Conservation (phyloP, 2,888 invertebrate species). For the Caenorhabditis japonica region DNA sequence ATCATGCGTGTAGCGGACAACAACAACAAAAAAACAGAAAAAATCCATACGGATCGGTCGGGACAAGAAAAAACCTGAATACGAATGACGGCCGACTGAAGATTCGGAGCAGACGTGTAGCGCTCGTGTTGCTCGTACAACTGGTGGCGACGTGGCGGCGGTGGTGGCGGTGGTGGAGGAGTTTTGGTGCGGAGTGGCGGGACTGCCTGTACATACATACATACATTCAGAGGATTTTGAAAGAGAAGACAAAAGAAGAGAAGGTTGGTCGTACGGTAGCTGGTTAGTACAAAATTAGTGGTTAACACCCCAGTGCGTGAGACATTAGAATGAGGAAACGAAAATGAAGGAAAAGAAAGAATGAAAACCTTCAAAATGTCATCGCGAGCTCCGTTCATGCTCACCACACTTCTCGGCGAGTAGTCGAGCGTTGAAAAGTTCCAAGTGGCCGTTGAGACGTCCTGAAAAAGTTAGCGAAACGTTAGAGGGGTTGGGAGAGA, state of each 20-base stretch:
- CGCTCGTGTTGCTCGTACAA: conserved; percentile 43
- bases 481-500: background rate
- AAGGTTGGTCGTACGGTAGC: conserved; percentile 10
- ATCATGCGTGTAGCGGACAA: conserved; percentile 1
- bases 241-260: background rate
- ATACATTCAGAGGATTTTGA: background rate
- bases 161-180: conserved; percentile 44
- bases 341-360: conserved; percentile 22
- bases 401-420: conserved; percentile 76
- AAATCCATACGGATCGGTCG: background rate
- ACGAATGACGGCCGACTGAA: conserved; percentile 54
- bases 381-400: conserved; percentile 72
- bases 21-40: conserved; percentile 1
- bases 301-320: conserved; percentile 21
- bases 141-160: conserved; percentile 29
- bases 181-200: conserved; percentile 52
- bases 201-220: conserved; percentile 27
- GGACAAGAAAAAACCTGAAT: conserved; percentile 61
- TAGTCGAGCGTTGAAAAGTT: conserved; percentile 73
- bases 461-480: conserved; percentile 60
- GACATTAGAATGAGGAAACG: background rate
- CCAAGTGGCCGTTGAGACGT: conserved; percentile 75
- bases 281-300: conserved; percentile 12
- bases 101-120: conserved; percentile 52
- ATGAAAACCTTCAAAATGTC: conserved; percentile 71